Conservation (phyloP, 2,888 invertebrate genomes). For the Oconnorella tubifera region DNA sequence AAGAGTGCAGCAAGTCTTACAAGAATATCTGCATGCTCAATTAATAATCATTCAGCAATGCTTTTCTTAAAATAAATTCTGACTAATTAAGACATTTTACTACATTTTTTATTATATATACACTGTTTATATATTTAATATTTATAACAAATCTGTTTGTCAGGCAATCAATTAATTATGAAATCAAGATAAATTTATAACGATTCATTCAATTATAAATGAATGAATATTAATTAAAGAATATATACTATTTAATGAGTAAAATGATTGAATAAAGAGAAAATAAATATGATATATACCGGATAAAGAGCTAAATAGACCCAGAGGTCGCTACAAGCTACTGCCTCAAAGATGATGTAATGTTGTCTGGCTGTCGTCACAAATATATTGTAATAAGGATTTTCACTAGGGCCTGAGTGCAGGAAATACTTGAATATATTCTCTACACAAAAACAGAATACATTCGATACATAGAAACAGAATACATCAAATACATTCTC, state of each 20-base stretch:
- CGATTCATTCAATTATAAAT: too few relatives aligned
- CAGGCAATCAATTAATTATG: too few relatives aligned
- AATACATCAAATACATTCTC: neutral
- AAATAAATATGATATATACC: neutral
- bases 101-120: too few relatives aligned
- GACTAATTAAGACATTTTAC: too few relatives aligned
- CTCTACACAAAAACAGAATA: neutral
- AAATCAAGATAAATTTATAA: too few relatives aligned
- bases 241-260: neutral
- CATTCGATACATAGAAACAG: neutral
- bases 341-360: neutral
- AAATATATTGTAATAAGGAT: neutral
- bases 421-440: conserved; percentile 12
- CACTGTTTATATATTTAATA: too few relatives aligned
- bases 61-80: too few relatives aligned
- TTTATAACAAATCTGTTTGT: too few relatives aligned
- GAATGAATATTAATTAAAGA: too few relatives aligned
- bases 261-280: neutral
- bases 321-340: conserved; percentile 11
- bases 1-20: too few relatives aligned
- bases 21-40: too few relatives aligned
- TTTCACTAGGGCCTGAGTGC: neutral
- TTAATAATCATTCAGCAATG: too few relatives aligned
- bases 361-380: neutral
- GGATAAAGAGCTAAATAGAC: neutral